Base-by-base conservation (phyloP, 2,113 vertebrate species). In the Charadrius vociferus region DNA sequence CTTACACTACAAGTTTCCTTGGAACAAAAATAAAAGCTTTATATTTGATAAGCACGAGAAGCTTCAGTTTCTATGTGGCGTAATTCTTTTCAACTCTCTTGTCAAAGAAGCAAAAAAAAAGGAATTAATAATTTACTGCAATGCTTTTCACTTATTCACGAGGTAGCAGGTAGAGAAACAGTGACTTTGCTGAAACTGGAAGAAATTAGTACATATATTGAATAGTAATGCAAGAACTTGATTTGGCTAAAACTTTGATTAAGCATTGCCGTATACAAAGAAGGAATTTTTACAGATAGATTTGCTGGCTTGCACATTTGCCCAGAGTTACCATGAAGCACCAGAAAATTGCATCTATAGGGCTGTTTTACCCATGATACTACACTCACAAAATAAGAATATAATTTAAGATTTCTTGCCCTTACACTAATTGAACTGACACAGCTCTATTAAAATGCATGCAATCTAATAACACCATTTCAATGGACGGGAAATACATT, bases 391-490 rank as follows among this genome's bases (percentile, higher is more conserved):
- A 86, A 93, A 86, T 29, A 12, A 55, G 73, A 86, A 59, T 36
- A 79, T 73, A 63, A 86, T 86, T 86, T 90, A 90, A 81, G 59
- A 49, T 91, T 91, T 82, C 72, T 95, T 87, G 56, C 50, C 74
- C 71, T 74, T 84, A 79, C 8, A n/a, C 41, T 96, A 96, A 95
- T 96, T 88, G 63, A 89, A 94, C 56, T 74, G 91, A 78, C 84
- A 93, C 52, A 88, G 53, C 68, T 73, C 63, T 84, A 89, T 94
- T 93, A 79, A 93, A 97, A 96, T 50, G 55, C 79, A 80, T 50
- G 50, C 74, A 87, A 85, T 70, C 93, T 90, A 96, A 95, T 92
- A 97, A 88, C 73, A 93, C 50, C 29, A 4, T 81, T 88, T 92
- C 90, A 95, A 36, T 88, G 32, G 22, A 91, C 24, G 24, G 39